A percentile compares a stretch with the other conserved stretches of the same genome.
Evolutionary conservation across 2,113 vertebrate species (phyloP).

Genomic region (Gymnobelideus leadbeateri): DNA sequence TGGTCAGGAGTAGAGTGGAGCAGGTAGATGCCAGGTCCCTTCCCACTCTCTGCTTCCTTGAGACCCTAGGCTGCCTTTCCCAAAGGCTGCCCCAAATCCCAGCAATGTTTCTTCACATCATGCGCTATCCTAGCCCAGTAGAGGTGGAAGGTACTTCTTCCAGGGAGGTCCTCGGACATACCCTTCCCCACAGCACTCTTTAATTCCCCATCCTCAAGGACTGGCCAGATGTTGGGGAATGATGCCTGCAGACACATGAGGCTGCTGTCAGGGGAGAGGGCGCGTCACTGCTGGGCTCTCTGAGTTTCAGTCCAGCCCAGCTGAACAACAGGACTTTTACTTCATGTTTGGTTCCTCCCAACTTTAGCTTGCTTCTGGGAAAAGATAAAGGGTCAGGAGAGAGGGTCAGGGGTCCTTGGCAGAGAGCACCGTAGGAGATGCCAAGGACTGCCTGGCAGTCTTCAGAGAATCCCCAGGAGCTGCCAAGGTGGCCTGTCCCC

Average conservation of each 20-base stretch:
- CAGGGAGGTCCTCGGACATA: slow-evolving; percentile 24
- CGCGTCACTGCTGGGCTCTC: slow-evolving; percentile 39
- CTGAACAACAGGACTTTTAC: slow-evolving; percentile 57
- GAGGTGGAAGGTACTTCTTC: slow-evolving; percentile 53
- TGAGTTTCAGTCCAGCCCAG: slow-evolving; percentile 61
- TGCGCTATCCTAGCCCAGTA: not conserved
- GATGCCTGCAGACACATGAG: slow-evolving; percentile 66
- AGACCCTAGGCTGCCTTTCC: not conserved
- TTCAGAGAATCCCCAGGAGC: not conserved
- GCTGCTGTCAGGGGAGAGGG: slow-evolving; percentile 64
- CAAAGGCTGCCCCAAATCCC: not conserved
- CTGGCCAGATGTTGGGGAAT: slow-evolving; percentile 71
- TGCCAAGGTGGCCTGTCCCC: not conserved
- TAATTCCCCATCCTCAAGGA: slow-evolving; percentile 60
- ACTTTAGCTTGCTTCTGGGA: not conserved
- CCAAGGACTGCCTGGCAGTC: not conserved
- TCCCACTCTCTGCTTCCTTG: not conserved
- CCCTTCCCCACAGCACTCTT: slow-evolving; percentile 48
- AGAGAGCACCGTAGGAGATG: not conserved
- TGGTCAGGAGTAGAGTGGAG: not conserved
- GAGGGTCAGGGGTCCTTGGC: not conserved
- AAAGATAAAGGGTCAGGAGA: not conserved
- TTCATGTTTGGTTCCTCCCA: slow-evolving; percentile 36
- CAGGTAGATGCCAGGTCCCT: not conserved
- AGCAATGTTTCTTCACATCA: not conserved